Evolutionary conservation across 2,888 invertebrate genomes (phyloP), one percentile per base, ranked within the genome.

Genomic region (Scaptomyza polygonia): DNA sequence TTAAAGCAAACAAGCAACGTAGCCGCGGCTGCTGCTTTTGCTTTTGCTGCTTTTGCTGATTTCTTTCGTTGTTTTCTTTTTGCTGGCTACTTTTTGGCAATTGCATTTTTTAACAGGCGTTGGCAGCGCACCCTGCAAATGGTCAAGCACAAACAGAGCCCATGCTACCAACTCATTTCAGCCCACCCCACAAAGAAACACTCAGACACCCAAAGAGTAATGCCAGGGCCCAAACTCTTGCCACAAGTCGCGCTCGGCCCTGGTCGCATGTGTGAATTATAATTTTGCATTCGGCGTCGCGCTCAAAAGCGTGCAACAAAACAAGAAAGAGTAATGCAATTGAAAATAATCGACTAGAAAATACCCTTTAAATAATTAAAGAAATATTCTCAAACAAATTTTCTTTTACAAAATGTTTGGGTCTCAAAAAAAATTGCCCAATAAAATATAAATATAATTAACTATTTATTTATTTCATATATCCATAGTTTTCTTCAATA

Each of bases 231-330:
- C 39, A 9, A 18, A 21, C 53, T 40, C 62, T 18, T 48, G 43
- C 58, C 48, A 44, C 58, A 45, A 47, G 16, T 39, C 56, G n/a
- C 54, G n/a, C 40, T 53, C 48, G 65, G 65, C 42, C 32, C 64
- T 72, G 87, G 88, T 84, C 87, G 72, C 88, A 86, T 86, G 89
- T 86, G 89, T 88, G 89, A 89, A 86, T 86, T 86, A 86, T 87
- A 88, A 88, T 87, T 88, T 88, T 82, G 87, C 72, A 77, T 73
- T 72, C 77, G 77, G 72, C 79, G 79, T 79, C 79, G 87, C 78
- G 73, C 77, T 79, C 87, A 84, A 84, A 86, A 86, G 84, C 66
- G 73, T 57, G 73, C 74, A 81, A 71, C 61, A 59, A 77, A 77
- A 86, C 76, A 74, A 74, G 49, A 51, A 63, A 55, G 51, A 64